Conservation (phyloP, 2,888 invertebrate genomes). For the Neuroscelio doddi region DNA sequence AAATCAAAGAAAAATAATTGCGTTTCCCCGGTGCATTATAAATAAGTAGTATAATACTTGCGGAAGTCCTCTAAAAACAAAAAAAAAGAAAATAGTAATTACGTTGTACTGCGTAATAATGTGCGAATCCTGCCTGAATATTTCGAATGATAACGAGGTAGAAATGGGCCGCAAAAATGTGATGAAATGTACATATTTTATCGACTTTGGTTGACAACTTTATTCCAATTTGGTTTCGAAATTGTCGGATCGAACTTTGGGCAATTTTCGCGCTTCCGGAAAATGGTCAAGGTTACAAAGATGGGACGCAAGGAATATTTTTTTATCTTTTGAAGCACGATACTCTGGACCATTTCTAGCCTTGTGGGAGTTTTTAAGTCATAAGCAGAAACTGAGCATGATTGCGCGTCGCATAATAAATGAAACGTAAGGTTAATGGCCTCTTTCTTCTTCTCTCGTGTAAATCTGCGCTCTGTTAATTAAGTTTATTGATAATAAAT, state of each 20-base stretch:
- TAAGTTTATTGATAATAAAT: slow-evolving; percentile 72
- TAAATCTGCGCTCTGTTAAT: slow-evolving; percentile 72
- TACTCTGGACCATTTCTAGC: slow-evolving; percentile 60
- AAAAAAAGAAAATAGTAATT: slow-evolving; percentile 32
- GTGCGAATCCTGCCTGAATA: slow-evolving; percentile 47
- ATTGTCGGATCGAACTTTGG: too few species aligned
- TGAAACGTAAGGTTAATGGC: slow-evolving; percentile 56
- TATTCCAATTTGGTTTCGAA: slow-evolving; percentile 1
- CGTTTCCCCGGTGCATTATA: slow-evolving; percentile 23
- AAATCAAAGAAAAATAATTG: slow-evolving; percentile 32
- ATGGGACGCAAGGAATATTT: not conserved
- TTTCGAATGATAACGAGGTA: slow-evolving; percentile 44
- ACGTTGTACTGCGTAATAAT: slow-evolving; percentile 41
- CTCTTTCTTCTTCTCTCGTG: slow-evolving; percentile 68
- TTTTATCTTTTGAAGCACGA: not conserved
- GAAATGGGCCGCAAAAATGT: slow-evolving; percentile 46
- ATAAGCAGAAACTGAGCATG: slow-evolving; percentile 65
- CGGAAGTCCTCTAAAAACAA: slow-evolving; percentile 21
- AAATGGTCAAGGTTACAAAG: too few species aligned
- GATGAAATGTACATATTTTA: slow-evolving; percentile 32
- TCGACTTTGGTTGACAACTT: slow-evolving; percentile 20
- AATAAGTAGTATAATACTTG: slow-evolving; percentile 35
- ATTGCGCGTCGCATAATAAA: slow-evolving; percentile 63
- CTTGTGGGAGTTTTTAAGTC: slow-evolving; percentile 61
- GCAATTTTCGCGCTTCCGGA: too few species aligned